Percentiles rank a stretch among this genome's conserved stretches.
phyloP scores from a whole-genome alignment of 2,113 vertebrate genomes.

The Poecilia latipinna region DNA sequence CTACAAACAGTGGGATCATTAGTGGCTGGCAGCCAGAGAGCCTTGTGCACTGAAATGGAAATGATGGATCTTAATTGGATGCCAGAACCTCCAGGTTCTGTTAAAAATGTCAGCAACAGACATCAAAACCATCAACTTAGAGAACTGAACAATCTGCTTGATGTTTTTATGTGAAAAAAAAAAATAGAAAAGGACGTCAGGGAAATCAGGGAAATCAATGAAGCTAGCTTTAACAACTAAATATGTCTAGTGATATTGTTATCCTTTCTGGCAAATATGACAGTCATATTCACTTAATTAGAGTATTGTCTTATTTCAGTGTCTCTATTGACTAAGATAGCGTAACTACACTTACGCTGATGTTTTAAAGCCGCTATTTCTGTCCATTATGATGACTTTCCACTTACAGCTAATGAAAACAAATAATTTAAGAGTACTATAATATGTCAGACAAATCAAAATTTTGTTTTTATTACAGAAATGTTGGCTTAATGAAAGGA shows the following conservation, averaged over 20 bases:
- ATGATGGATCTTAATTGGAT: conserved; percentile 51
- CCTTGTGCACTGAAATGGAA: conserved; percentile 34
- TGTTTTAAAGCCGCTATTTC: background rate
- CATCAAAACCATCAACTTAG: background rate
- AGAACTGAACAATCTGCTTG: background rate
- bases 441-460: background rate
- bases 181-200: too few species aligned
- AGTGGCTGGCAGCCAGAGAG: conserved; percentile 15
- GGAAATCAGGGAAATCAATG: too few species aligned
- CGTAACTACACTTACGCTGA: too few species aligned
- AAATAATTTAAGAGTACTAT: background rate
- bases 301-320: too few species aligned
- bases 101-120: background rate
- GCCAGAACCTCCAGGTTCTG: conserved; percentile 3
- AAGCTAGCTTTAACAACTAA: too few species aligned
- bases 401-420: background rate
- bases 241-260: too few species aligned
- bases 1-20: conserved; percentile 31
- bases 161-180: too few species aligned
- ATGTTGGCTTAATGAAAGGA: background rate
- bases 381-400: background rate
- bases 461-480: background rate
- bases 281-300: too few species aligned
- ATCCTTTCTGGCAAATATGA: too few species aligned
- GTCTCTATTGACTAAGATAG: too few species aligned